Percentiles rank a stretch among this genome's conserved stretches.
phyloP scores from a whole-genome alignment of 1,140 invertebrate genomes.

The Bemisia tabaci region DNA sequence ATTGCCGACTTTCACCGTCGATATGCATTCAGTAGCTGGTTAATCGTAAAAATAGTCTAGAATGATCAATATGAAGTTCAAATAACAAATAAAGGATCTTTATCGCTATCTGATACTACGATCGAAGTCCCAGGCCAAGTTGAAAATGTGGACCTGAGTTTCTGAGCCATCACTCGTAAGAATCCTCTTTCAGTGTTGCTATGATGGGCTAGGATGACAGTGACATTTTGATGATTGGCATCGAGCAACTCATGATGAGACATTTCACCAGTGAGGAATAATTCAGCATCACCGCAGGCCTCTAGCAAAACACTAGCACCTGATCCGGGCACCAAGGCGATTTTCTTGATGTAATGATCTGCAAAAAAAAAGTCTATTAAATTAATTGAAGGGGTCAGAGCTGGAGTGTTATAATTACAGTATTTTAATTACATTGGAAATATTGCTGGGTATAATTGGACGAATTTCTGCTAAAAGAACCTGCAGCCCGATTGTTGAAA shows the following conservation, averaged over 20 bases:
- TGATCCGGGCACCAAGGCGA: slow-evolving; percentile 84
- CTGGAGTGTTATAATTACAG: no score
- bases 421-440: no score
- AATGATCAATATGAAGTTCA: no score
- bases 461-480: no score
- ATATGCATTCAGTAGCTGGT: no score
- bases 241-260: slow-evolving; percentile 87
- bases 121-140: not conserved
- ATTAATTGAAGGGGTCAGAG: no score
- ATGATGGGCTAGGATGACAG: slow-evolving; percentile 87
- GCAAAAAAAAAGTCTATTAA: no score
- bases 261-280: slow-evolving; percentile 59
- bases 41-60: no score
- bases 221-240: slow-evolving; percentile 53
- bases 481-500: no score
- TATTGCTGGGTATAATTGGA: no score
- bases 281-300: slow-evolving; percentile 43
- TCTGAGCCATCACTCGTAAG: slow-evolving; percentile 31
- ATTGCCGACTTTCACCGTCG: no score
- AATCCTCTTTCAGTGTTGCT: slow-evolving; percentile 87
- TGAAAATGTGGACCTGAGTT: not conserved
- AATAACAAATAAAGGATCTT: no score
- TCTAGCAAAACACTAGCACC: slow-evolving; percentile 62
- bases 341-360: slow-evolving; percentile 24
- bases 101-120: slow-evolving; percentile 55